A percentile compares a stretch with the other conserved stretches of the same genome.
phyloP scores from a whole-genome alignment of 2,113 vertebrate species.

The Sylvilagus bachmani region DNA sequence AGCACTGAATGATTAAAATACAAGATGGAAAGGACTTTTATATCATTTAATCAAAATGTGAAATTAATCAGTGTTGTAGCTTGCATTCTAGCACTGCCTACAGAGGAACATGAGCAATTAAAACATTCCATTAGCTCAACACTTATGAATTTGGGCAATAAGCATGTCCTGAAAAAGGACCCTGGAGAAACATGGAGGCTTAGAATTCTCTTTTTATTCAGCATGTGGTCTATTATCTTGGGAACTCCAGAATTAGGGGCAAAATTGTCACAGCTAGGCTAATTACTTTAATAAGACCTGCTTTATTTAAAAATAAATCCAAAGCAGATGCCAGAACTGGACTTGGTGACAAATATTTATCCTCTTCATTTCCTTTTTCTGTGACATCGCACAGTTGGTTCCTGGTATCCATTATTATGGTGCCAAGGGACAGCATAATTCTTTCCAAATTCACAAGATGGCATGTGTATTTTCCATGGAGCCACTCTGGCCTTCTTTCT shows the following conservation, averaged over 20 bases:
- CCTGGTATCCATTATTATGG: not conserved
- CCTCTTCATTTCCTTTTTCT: not conserved
- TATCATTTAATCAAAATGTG: conserved; percentile 73
- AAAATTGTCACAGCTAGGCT: conserved; percentile 69
- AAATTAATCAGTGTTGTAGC: conserved; percentile 65
- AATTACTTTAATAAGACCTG: conserved; percentile 76
- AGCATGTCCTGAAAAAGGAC: conserved; percentile 1
- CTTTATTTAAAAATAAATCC: conserved; percentile 81
- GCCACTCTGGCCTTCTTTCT: not conserved
- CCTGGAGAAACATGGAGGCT: conserved; percentile 60
- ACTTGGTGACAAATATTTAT: conserved; percentile 27
- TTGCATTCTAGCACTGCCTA: conserved; percentile 50
- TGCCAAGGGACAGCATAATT: not conserved
- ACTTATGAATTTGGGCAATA: conserved; percentile 73
- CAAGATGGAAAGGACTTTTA: conserved; percentile 67
- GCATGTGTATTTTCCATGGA: not conserved
- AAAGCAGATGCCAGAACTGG: conserved; percentile 44
- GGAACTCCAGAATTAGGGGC: conserved; percentile 61
- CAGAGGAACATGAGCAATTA: conserved; percentile 75
- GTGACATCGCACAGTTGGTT: not conserved
- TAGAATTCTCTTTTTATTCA: conserved; percentile 76
- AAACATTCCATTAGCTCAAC: conserved; percentile 70
- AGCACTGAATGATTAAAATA: conserved; percentile 64
- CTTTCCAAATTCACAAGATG: conserved; percentile 8
- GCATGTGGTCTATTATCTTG: conserved; percentile 63